Percentiles rank a stretch among this genome's conserved stretches.
These are phyloP conservation scores for Oophaga sylvatica DNA, from an alignment of 2,797 vertebrate species.

Conservation along the genomic window DNA sequence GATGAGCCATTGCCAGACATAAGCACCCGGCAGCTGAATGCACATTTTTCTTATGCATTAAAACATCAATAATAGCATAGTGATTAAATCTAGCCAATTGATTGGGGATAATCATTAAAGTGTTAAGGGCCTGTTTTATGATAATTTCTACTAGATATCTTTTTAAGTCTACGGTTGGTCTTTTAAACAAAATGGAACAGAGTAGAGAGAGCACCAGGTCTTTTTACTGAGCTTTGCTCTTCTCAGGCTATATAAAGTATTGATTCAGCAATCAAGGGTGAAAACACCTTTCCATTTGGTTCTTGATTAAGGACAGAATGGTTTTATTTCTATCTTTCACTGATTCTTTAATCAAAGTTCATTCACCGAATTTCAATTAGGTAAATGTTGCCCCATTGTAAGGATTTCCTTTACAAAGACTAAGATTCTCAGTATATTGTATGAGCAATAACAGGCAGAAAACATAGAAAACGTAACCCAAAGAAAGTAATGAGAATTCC, in stretches of 20 bases:
- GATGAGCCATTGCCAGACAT: too few species aligned
- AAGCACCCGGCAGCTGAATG: too few species aligned
- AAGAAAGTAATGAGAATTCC: slow-evolving; percentile 12
- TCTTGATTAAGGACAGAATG: neutral
- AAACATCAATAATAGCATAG: too few species aligned
- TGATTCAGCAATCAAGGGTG: neutral
- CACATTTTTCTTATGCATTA: too few species aligned
- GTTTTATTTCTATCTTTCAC: neutral
- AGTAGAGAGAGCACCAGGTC: neutral
- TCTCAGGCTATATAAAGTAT: neutral
- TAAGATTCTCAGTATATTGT: neutral
- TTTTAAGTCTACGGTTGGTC: too few species aligned
- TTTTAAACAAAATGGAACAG: neutral
- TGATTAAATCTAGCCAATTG: too few species aligned
- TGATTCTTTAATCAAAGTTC: slow-evolving; percentile 4
- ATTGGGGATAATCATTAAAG: too few species aligned
- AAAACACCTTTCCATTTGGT: neutral
- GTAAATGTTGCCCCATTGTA: neutral
- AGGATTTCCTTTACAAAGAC: neutral
- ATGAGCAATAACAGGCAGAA: neutral
- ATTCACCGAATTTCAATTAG: neutral
- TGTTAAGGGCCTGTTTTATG: too few species aligned
- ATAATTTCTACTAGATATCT: too few species aligned
- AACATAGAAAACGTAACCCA: neutral
- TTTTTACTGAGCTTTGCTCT: neutral